Percentiles rank a stretch among this genome's conserved stretches.
Conservation (phyloP, 2,888 invertebrate species). For the Orthosia gothica region DNA sequence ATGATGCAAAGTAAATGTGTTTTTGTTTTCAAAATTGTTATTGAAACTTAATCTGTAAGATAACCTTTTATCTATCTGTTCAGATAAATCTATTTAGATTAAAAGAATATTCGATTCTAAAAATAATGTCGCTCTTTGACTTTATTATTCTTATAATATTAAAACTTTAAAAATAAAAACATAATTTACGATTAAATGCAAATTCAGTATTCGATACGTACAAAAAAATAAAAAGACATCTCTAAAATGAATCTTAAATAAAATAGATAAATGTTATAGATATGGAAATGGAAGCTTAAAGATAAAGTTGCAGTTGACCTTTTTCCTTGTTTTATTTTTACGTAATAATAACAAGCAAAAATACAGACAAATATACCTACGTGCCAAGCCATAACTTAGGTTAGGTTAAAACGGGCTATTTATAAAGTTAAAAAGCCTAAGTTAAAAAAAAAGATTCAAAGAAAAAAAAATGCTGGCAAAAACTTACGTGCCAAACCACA, state of each 20-base stretch:
- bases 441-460: too few relatives aligned
- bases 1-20: constrained; percentile 4
- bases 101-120: not conserved
- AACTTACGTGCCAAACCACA: not conserved
- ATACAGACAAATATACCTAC: too few relatives aligned
- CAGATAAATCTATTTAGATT: constrained; percentile 5
- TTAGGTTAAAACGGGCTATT: too few relatives aligned
- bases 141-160: not conserved
- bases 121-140: constrained; percentile 10
- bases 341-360: too few relatives aligned
- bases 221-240: not conserved
- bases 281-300: not conserved
- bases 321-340: too few relatives aligned
- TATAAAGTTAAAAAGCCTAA: too few relatives aligned
- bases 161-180: not conserved
- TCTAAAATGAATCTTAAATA: too few relatives aligned
- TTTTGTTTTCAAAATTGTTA: not conserved
- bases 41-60: not conserved
- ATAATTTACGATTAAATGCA: not conserved
- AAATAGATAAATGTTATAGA: too few relatives aligned
- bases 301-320: not conserved
- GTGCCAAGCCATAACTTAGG: too few relatives aligned
- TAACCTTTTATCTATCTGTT: constrained; percentile 17
- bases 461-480: too few relatives aligned
- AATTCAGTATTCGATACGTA: not conserved